Conservation (phyloP, 23 tunicate species). For the Halocynthia roretzi region DNA sequence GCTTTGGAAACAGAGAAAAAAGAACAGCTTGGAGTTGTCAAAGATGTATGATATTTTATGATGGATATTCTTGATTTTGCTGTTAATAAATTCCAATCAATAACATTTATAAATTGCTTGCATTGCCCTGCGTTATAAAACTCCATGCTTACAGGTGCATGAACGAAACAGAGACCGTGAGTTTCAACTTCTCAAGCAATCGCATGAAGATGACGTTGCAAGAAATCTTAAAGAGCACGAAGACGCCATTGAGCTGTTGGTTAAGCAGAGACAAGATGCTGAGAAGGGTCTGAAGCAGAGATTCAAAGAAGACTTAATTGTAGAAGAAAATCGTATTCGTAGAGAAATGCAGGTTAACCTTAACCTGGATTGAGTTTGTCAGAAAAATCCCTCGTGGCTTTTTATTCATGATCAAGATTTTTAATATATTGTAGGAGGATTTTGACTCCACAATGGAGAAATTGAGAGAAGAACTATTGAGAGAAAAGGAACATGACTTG, state of each 20-base stretch:
- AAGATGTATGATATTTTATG: conserved; percentile 51
- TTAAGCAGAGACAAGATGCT: conserved; percentile 35
- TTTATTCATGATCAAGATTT: background rate
- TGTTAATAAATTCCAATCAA: background rate
- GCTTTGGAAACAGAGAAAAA: conserved; percentile 44
- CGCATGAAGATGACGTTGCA: conserved; percentile 49
- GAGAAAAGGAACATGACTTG: conserved; percentile 47
- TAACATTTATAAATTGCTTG: background rate
- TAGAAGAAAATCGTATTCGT: conserved; percentile 47
- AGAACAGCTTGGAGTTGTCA: conserved; percentile 65
- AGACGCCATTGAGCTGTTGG: conserved; percentile 33
- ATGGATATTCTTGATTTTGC: background rate
- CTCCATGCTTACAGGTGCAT: conserved; percentile 36
- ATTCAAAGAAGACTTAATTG: conserved; percentile 30
- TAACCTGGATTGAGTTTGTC: no score
- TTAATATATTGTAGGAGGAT: conserved; percentile 35
- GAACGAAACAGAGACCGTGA: conserved; percentile 72
- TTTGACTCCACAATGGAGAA: conserved; percentile 46
- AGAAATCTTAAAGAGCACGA: conserved; percentile 27
- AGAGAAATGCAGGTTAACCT: conserved; percentile 67
- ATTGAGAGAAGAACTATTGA: conserved; percentile 22
- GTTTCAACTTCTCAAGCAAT: conserved; percentile 40
- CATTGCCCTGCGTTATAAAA: no score
- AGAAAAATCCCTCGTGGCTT: background rate
- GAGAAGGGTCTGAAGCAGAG: conserved; percentile 31